A percentile compares a stretch with the other conserved stretches of the same genome.
Evolutionary conservation across 2,888 invertebrate genomes (phyloP).

Genomic region (Tenthredo mesomela): DNA sequence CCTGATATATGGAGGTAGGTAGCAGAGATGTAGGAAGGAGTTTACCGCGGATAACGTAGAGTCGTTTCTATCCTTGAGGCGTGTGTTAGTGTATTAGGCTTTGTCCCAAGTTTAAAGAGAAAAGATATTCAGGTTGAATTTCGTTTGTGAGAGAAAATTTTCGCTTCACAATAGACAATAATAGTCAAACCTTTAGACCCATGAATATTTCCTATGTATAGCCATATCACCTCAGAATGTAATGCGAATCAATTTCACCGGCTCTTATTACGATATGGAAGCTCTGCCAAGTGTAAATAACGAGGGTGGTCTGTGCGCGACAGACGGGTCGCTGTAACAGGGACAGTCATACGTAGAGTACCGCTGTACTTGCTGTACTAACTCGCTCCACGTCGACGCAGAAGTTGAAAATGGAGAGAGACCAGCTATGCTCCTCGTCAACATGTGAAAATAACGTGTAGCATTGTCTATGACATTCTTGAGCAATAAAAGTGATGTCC

Average conservation of each 20-base stretch:
- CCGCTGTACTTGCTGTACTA: conserved; percentile 56
- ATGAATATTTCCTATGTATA: not conserved
- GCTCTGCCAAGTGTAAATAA: conserved; percentile 67
- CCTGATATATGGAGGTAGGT: conserved; percentile 65
- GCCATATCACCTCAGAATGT: not conserved
- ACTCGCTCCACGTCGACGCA: conserved; percentile 29
- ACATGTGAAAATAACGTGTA: conserved; percentile 31
- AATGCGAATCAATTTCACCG: conserved; percentile 14
- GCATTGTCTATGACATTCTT: conserved; percentile 7
- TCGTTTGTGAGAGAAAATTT: not conserved
- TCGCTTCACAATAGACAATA: not conserved
- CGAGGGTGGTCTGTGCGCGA: conserved; percentile 66
- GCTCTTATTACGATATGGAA: conserved; percentile 58
- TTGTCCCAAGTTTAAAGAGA: not conserved
- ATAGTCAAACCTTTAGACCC: not conserved
- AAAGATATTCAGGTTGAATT: not conserved
- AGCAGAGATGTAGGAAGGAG: not conserved
- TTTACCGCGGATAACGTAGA: not conserved
- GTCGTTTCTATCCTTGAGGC: not conserved
- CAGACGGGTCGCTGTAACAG: conserved; percentile 67
- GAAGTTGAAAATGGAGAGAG: not conserved
- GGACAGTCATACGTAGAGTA: conserved; percentile 61
- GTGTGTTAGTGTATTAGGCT: conserved; percentile 14
- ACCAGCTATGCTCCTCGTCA: not conserved
- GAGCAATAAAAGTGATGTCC: not conserved